Conservation (phyloP, 1,140 invertebrate genomes). For the Drosophila albomicans region DNA sequence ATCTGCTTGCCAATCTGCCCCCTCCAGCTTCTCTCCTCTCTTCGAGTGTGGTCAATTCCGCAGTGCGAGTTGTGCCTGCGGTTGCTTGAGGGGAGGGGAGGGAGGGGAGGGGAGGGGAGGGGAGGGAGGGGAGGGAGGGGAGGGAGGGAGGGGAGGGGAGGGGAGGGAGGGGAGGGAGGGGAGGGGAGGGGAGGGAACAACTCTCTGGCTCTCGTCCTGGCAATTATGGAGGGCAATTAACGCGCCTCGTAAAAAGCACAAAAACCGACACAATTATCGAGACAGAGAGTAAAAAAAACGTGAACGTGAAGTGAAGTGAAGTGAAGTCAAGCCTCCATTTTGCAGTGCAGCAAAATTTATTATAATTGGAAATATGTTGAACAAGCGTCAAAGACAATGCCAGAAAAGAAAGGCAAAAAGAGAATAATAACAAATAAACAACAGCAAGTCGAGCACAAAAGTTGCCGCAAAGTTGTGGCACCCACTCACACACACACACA, state of each 20-base stretch:
- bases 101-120: too few relatives aligned
- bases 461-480: conserved; percentile 1
- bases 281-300: background rate
- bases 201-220: background rate
- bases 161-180: too few relatives aligned
- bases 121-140: too few relatives aligned
- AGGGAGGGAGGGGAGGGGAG: too few relatives aligned
- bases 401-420: background rate
- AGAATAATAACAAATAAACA: background rate
- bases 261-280: conserved; percentile 14
- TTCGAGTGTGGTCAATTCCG: conserved; percentile 1
- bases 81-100: background rate
- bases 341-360: conserved; percentile 6
- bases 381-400: background rate
- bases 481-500: too few relatives aligned
- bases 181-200: too few relatives aligned
- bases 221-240: conserved; percentile 63
- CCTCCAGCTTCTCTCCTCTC: background rate
- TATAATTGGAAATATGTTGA: conserved; percentile 17
- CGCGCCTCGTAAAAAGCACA: conserved; percentile 28
- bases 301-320: background rate
- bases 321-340: background rate
- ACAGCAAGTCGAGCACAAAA: background rate
- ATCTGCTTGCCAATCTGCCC: background rate
- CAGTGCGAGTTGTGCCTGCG: conserved; percentile 3